phyloP scores from a whole-genome alignment of 2,797 vertebrate genomes.

The Amphiprion clarkii region DNA sequence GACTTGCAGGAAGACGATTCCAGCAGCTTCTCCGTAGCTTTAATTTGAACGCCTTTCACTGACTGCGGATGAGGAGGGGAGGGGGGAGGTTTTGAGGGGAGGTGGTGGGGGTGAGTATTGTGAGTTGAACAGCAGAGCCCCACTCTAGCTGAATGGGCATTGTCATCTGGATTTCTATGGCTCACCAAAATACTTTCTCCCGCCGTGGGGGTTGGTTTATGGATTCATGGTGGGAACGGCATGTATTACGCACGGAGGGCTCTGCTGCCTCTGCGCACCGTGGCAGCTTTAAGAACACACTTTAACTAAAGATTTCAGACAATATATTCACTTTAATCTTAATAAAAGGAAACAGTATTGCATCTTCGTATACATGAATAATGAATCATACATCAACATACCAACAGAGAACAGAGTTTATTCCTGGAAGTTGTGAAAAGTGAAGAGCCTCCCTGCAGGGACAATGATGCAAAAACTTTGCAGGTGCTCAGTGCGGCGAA shows the following conservation, averaged over 20 bases:
- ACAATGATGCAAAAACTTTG: conserved; percentile 49
- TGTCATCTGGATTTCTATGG: conserved; percentile 87
- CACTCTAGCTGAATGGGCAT: conserved; percentile 83
- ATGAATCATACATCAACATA: conserved; percentile 69
- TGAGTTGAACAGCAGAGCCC: conserved; percentile 81
- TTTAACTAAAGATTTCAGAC: conserved; percentile 55
- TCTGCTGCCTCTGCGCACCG: conserved; percentile 13
- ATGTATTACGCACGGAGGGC: conserved; percentile 56
- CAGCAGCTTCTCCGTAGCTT: conserved; percentile 66
- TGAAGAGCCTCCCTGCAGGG: conserved; percentile 49
- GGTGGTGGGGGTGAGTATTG: conserved; percentile 67
- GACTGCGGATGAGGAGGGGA: conserved; percentile 51
- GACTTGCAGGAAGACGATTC: conserved; percentile 68
- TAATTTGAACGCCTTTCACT: conserved; percentile 73
- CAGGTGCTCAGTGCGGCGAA: conserved; percentile 58
- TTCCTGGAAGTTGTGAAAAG: conserved; percentile 56
- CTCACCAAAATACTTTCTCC: conserved; percentile 84
- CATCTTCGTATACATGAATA: conserved; percentile 74
- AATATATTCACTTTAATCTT: conserved; percentile 82
- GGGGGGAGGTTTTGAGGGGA: conserved; percentile 37
- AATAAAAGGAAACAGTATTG: conserved; percentile 75
- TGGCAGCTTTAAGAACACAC: conserved; percentile 65
- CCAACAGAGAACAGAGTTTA: conserved; percentile 68
- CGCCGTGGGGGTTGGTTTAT: conserved; percentile 77
- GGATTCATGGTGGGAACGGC: conserved; percentile 72